Evolutionary conservation across 2,888 invertebrate genomes (phyloP), one percentile per base, ranked within the genome.

Genomic region (Drosophila austrosaltans): DNA sequence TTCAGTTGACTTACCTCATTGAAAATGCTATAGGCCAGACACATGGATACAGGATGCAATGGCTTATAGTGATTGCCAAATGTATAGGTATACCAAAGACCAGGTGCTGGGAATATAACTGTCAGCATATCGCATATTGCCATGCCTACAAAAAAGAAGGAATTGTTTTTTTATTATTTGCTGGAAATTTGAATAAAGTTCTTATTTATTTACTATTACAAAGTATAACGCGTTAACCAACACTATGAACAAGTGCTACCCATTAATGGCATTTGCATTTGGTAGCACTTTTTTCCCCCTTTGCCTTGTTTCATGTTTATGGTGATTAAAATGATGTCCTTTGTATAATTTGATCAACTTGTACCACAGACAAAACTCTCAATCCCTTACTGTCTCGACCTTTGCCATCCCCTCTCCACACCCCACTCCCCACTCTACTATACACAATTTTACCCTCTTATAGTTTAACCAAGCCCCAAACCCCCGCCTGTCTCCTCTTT

Each of bases 121-220:
- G 98, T 98, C 91, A 98, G 95, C 95, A 98, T 96, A 93, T 98
- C 98, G 81, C 97, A 97, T 3, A 98, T 94, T 0, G 98, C 98
- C 98, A 98, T 98, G n/a, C 96, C 92, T 92, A 76, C 53, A 22
- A 30, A 48, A 20, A 5, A 53, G 5, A 30, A 30, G 16, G 16
- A 16, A 16, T 16, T 16, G 0, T 16, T 16, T 16, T 16, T 28
- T 28, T 28, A 28, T 28, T 28, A 28, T 3, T 28, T 28, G 28
- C 28, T 16, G 16, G 16, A 16, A 16, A 16, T 16, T 16, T 16
- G 16, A 16, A 16, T 16, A 16, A 16, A 16, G 16, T 16, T 16
- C 16, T 16, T 16, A 16, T 16, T 16, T 16, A 16, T 16, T 16
- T 16, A 16, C 16, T 16, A 16, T 16, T 16, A 16, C 16, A 16